These are phyloP conservation scores for Siphlonurus alternatus DNA, from an alignment of 2,888 invertebrate species.

Conservation along the genomic window DNA sequence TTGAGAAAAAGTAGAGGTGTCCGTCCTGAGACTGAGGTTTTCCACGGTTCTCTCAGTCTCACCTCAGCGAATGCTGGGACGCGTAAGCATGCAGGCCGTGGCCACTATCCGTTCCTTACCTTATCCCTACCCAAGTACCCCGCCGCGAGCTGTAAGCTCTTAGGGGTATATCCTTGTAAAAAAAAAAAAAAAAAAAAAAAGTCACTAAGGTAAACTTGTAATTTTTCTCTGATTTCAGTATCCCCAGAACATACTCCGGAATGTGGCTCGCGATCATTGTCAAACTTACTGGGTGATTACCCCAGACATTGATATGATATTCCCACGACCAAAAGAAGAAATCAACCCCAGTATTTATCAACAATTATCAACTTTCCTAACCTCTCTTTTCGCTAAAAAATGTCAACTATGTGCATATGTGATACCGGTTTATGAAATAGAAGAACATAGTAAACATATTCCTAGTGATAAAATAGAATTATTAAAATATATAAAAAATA, in stretches of 20 bases:
- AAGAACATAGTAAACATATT: slow-evolving; percentile 14
- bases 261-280: slow-evolving; percentile 23
- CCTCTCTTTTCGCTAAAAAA: not conserved
- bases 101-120: too few relatives aligned
- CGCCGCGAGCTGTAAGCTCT: too few relatives aligned
- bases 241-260: slow-evolving; percentile 25
- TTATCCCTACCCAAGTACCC: too few relatives aligned
- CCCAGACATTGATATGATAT: slow-evolving; percentile 25
- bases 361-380: slow-evolving; percentile 16
- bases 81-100: too few relatives aligned
- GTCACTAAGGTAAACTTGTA: too few relatives aligned
- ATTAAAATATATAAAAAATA: slow-evolving; percentile 18
- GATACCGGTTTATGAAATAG: slow-evolving; percentile 25
- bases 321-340: slow-evolving; percentile 18
- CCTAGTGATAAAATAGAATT: slow-evolving; percentile 22
- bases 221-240: too few relatives aligned
- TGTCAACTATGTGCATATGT: slow-evolving; percentile 23
- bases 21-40: too few relatives aligned
- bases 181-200: too few relatives aligned
- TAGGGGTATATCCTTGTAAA: too few relatives aligned
- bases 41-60: too few relatives aligned
- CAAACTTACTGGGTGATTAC: slow-evolving; percentile 21
- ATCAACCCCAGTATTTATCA: not conserved
- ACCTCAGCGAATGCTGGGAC: too few relatives aligned
- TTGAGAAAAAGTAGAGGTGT: too few relatives aligned